Percentiles rank a stretch among this genome's conserved stretches.
These are phyloP conservation scores for Parapristionchus giblindavisi DNA, from an alignment of 2,888 invertebrate genomes.

Conservation along the genomic window DNA sequence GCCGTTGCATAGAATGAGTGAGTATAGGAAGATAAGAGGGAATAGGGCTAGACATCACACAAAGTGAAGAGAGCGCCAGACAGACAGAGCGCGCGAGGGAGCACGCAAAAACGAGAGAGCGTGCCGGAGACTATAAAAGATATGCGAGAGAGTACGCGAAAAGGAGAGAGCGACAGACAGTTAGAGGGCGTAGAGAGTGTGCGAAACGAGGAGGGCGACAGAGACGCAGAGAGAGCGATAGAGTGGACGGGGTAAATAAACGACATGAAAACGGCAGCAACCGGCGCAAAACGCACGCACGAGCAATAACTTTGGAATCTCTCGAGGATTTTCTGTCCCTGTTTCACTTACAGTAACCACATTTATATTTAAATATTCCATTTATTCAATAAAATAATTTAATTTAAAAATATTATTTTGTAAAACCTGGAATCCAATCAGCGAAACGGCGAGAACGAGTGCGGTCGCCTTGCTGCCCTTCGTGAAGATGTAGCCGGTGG, in stretches of 20 bases:
- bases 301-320: no score
- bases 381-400: not conserved
- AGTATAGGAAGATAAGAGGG: not conserved
- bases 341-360: not conserved
- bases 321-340: not conserved
- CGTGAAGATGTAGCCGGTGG: conserved; percentile 55
- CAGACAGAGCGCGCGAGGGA: not conserved
- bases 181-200: not conserved
- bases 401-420: not conserved
- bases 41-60: not conserved
- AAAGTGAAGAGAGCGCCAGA: no score
- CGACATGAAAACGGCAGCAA: not conserved
- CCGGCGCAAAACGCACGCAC: conserved; percentile 1
- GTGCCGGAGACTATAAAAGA: not conserved
- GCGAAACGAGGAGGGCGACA: not conserved
- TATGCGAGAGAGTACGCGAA: not conserved
- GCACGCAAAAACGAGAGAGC: conserved; percentile 22
- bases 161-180: conserved; percentile 4
- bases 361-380: not conserved
- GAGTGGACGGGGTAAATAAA: not conserved
- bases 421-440: conserved; percentile 51
- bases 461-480: conserved; percentile 53
- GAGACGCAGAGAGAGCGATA: no score
- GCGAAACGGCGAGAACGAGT: conserved; percentile 47
- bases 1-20: no score